Conservation (phyloP, 2,113 vertebrate species). For the Protobothrops flavoviridis region DNA sequence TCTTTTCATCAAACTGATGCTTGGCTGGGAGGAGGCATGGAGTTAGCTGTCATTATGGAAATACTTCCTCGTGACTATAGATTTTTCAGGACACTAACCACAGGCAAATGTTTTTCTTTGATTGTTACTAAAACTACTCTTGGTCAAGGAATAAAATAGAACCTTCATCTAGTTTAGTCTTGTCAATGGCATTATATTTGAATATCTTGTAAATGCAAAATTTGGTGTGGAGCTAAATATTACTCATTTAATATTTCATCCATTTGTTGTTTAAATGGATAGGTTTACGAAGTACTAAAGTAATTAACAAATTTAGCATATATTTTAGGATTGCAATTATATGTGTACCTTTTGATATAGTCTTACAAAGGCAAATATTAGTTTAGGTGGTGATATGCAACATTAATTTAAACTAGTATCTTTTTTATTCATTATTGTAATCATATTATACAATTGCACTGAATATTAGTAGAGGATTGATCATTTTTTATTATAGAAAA, state of each 20-base stretch:
- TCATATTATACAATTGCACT: background rate
- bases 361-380: background rate
- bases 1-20: background rate
- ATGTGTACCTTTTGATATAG: conserved; percentile 6
- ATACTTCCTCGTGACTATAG: background rate
- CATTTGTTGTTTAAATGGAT: background rate
- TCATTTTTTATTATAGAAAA: conserved; percentile 36
- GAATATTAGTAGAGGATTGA: background rate
- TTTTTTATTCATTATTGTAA: background rate
- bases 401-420: background rate
- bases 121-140: background rate
- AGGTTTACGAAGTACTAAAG: background rate
- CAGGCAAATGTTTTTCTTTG: background rate
- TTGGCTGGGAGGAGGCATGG: background rate
- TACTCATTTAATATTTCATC: background rate
- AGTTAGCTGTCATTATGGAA: background rate
- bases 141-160: background rate
- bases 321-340: background rate
- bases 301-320: background rate
- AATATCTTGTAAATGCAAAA: background rate
- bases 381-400: background rate
- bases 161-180: background rate
- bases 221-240: background rate
- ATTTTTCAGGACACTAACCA: background rate
- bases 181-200: background rate